Evolutionary conservation across 1,140 invertebrate species (phyloP).

Genomic region (Linepithema humile): DNA sequence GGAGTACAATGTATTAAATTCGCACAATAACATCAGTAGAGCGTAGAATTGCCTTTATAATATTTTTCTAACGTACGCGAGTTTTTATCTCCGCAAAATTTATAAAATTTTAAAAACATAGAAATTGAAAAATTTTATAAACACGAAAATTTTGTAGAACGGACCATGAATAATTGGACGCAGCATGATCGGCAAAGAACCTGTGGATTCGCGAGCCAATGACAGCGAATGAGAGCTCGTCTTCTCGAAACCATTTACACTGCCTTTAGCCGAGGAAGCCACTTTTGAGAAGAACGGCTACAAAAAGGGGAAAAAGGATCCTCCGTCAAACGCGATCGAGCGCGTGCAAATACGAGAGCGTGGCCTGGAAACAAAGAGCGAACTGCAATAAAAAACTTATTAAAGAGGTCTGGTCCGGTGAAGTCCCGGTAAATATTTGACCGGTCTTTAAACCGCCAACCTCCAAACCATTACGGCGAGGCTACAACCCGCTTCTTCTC

Average conservation of each 20-base stretch:
- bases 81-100: not conserved
- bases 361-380: slow-evolving; percentile 59
- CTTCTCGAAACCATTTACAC: not conserved
- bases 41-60: too few species aligned
- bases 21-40: not conserved
- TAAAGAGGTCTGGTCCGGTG: slow-evolving; percentile 65
- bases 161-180: not conserved
- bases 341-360: slow-evolving; percentile 67
- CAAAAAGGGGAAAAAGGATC: not conserved
- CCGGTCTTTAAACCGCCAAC: slow-evolving; percentile 69
- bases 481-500: slow-evolving; percentile 52
- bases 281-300: slow-evolving; percentile 9
- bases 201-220: not conserved
- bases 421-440: slow-evolving; percentile 77
- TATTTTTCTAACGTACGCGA: not conserved
- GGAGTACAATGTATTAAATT: not conserved
- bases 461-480: slow-evolving; percentile 67
- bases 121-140: too few species aligned
- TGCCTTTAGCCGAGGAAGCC: not conserved
- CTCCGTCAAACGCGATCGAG: slow-evolving; percentile 48
- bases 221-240: not conserved
- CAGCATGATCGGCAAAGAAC: not conserved
- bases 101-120: not conserved
- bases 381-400: slow-evolving; percentile 80
- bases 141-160: too few species aligned